Evolutionary conservation across 2,113 vertebrate genomes (phyloP).

Genomic region (Gallinago media): DNA sequence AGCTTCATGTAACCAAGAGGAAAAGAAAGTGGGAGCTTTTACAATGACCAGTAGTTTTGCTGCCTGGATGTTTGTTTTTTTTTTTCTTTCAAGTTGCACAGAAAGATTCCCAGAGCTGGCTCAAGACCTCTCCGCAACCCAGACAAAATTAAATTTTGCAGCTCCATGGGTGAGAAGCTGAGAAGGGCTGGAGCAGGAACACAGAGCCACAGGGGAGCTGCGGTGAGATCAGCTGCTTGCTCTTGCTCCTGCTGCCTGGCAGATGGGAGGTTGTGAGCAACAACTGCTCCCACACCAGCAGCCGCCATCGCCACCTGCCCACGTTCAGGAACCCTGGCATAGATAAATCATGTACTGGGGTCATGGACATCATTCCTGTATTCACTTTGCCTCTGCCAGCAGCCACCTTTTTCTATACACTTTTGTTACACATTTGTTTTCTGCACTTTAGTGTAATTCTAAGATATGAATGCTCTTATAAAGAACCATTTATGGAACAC

Average conservation of each 20-base stretch:
- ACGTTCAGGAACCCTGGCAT: not conserved
- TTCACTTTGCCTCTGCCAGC: not conserved
- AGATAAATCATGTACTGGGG: not conserved
- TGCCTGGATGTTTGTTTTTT: not conserved
- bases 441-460: not conserved
- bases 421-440: not conserved
- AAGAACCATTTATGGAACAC: not conserved
- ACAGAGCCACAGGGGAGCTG: not conserved
- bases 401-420: not conserved
- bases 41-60: not conserved
- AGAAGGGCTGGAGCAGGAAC: not conserved
- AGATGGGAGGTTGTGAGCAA: slow-evolving; percentile 40
- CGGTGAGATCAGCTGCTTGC: not conserved
- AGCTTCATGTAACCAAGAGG: not conserved
- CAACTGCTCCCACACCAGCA: slow-evolving; percentile 43
- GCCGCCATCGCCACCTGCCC: not conserved
- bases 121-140: not conserved
- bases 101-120: not conserved
- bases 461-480: not conserved
- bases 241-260: slow-evolving; percentile 4
- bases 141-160: not conserved
- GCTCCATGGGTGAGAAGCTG: not conserved
- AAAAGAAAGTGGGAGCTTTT: not conserved
- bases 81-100: not conserved
- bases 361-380: not conserved